These are phyloP conservation scores for Odontocolon sp. DNA, from an alignment of 2,888 invertebrate genomes.

Conservation along the genomic window DNA sequence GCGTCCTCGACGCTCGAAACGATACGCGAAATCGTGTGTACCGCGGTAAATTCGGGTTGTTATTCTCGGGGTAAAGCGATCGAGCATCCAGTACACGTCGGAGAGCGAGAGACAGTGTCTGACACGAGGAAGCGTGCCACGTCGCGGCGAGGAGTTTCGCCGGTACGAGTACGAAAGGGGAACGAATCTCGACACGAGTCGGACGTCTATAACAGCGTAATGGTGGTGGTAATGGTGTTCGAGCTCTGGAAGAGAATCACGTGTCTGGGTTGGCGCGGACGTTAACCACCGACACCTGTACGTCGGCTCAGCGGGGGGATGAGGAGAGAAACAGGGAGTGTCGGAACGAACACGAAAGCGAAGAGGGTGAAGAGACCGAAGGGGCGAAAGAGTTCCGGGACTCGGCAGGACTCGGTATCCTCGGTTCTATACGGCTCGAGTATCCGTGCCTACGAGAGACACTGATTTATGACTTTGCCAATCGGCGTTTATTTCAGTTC, in stretches of 20 bases:
- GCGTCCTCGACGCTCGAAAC: too few species aligned
- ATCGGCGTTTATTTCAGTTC: constrained; percentile 63
- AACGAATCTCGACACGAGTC: constrained; percentile 57
- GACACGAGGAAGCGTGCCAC: constrained; percentile 58
- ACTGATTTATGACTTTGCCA: constrained; percentile 67
- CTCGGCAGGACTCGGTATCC: constrained; percentile 1
- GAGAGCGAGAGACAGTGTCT: too few species aligned
- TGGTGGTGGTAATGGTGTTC: too few species aligned
- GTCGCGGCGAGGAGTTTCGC: constrained; percentile 53
- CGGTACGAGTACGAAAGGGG: constrained; percentile 51
- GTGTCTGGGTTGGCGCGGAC: constrained; percentile 58
- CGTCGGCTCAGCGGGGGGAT: constrained; percentile 55
- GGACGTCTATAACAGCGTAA: constrained; percentile 56
- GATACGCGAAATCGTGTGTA: too few species aligned
- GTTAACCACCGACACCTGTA: constrained; percentile 64
- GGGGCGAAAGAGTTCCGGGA: not conserved
- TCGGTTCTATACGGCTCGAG: constrained; percentile 37
- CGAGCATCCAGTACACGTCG: too few species aligned
- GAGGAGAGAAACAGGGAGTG: constrained; percentile 39
- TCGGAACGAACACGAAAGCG: constrained; percentile 43
- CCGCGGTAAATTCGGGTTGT: too few species aligned
- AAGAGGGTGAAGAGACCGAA: constrained; percentile 36
- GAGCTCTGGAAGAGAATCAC: too few species aligned
- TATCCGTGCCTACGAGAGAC: constrained; percentile 53
- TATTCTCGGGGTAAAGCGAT: too few species aligned